A percentile compares a stretch with the other conserved stretches of the same genome.
phyloP scores from a whole-genome alignment of 2,113 vertebrate species.

The Talpa occidentalis region DNA sequence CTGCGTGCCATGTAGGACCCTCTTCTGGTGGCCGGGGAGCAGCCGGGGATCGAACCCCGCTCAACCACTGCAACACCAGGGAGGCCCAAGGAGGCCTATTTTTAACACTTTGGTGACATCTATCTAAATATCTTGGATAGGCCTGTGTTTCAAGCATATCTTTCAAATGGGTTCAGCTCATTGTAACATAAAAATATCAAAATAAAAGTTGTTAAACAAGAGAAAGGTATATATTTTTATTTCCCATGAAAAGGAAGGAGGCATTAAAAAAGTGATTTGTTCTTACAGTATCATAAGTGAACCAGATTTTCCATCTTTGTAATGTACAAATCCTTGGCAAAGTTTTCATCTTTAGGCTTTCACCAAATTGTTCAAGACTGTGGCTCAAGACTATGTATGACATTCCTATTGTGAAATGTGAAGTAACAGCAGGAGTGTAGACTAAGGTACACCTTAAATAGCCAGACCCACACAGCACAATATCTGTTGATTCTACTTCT shows the following conservation, averaged over 20 bases:
- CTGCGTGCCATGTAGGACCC: too few relatives aligned
- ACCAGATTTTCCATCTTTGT: not conserved
- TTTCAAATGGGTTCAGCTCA: not conserved
- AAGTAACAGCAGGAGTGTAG: not conserved
- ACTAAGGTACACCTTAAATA: not conserved
- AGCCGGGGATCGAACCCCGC: too few relatives aligned
- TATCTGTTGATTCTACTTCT: constrained; percentile 41
- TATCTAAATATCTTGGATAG: too few relatives aligned
- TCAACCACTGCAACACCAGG: too few relatives aligned
- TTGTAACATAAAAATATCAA: not conserved
- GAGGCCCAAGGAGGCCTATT: too few relatives aligned
- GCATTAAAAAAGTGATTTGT: not conserved
- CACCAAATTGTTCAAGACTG: not conserved
- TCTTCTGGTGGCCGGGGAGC: too few relatives aligned
- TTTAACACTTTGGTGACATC: too few relatives aligned
- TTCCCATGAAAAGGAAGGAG: not conserved
- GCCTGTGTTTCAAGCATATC: too few relatives aligned
- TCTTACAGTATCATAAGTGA: not conserved
- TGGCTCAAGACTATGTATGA: too few relatives aligned
- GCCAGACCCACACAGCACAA: not conserved
- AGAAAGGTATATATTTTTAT: not conserved
- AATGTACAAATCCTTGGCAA: not conserved
- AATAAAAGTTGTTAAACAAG: not conserved
- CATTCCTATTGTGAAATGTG: not conserved
- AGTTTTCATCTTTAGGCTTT: not conserved